Evolutionary conservation across 2,888 invertebrate genomes (phyloP), one percentile per base, ranked within the genome.

Genomic region (Agonopterix subpropinquella): DNA sequence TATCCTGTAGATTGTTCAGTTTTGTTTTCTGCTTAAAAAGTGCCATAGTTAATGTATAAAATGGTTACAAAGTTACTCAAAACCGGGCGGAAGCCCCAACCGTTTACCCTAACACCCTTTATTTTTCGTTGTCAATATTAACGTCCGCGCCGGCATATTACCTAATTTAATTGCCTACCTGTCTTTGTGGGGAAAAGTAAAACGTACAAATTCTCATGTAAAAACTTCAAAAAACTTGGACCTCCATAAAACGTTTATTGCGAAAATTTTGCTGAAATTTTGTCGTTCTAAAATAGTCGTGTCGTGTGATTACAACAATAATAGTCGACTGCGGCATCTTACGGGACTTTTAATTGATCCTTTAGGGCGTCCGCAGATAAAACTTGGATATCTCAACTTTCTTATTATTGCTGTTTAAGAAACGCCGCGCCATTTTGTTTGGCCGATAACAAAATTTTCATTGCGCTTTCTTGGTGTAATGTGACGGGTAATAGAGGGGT

Each of bases 271-370:
- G 42, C 4, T 35, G 5, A 46, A 49, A 47, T 28, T 5, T 0
- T 28, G 5, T 28, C 7, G 36, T 45, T 39, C 45, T 3, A 58
- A 59, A 70, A 67, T 66, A 64, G 69, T 72, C 68, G 67, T 67
- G 64, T 53, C 61, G 59, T 65, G 65, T 70, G 79, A 78, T 80
- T 77, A 80, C 80, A 73, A 80, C 83, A 84, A 80, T 85, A 80
- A 86, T 83, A 80, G 84, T 80, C 76, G 68, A 75, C 62, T 68
- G 73, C 73, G 64, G 64, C 64, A 59, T 73, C 68, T 75, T 73
- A 69, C 73, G 73, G 75, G 80, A 87, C 82, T 89, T 89, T 89
- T 89, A 89, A 89, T 89, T 89, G 89, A 88, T 89, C 89, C 89
- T 89, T 70, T 80, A 87, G 89, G 89, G 89, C 83, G 83, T 75